Evolutionary conservation across 2,888 invertebrate species (phyloP).

Genomic region (Melanostoma scalare): DNA sequence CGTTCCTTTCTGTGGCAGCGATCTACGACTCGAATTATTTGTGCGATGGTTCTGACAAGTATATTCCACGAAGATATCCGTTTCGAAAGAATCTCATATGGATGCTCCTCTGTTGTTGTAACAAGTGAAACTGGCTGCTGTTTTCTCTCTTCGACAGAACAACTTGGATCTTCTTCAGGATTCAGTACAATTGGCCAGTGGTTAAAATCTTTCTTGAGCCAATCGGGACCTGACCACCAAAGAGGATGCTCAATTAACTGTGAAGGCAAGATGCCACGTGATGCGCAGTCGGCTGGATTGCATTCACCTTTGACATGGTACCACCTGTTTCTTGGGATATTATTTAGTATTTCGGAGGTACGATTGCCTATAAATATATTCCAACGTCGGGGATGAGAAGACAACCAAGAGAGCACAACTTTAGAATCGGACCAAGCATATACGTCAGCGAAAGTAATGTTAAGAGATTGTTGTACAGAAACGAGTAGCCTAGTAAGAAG

Average conservation of each 20-base stretch:
- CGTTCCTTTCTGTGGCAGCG: not conserved
- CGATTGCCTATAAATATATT: constrained; percentile 1
- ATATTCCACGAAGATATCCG: constrained; percentile 17
- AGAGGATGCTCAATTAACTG: not conserved
- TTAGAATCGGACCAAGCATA: constrained; percentile 10
- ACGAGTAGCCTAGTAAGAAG: not conserved
- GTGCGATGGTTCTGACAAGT: constrained; percentile 2
- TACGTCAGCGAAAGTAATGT: not conserved
- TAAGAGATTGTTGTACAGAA: not conserved
- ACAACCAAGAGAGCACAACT: constrained; percentile 8
- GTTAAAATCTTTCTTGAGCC: not conserved
- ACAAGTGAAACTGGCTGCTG: not conserved
- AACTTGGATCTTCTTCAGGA: not conserved
- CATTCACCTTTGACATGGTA: not conserved
- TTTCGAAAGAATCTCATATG: not conserved
- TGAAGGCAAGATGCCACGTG: not conserved
- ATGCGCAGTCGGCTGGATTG: not conserved
- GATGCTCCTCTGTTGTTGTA: not conserved
- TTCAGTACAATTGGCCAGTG: not conserved
- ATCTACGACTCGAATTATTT: constrained; percentile 3
- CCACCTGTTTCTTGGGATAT: constrained; percentile 2
- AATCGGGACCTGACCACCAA: constrained; percentile 21
- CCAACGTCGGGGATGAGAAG: constrained; percentile 9
- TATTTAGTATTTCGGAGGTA: not conserved
- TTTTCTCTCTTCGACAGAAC: constrained; percentile 1